These are phyloP conservation scores for Pelochelys cantorii DNA, from an alignment of 2,797 vertebrate species.

Conservation along the genomic window DNA sequence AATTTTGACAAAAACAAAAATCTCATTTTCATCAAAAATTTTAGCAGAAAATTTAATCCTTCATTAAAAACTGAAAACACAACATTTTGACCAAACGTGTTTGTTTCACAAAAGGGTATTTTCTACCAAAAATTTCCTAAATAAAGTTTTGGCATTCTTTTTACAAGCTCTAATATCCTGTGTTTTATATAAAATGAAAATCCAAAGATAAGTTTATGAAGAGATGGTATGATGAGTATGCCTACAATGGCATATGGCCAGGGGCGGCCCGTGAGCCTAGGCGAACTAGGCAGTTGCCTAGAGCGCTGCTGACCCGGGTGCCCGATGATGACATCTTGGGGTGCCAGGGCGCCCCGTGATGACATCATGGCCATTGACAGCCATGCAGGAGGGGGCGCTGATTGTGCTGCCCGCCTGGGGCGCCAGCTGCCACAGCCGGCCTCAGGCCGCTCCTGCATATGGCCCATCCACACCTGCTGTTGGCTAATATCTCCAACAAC, in stretches of 20 bases:
- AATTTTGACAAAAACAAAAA: neutral
- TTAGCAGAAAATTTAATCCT: neutral
- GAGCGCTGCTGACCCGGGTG: too few species aligned
- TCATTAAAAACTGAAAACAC: neutral
- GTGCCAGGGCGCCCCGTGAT: too few species aligned
- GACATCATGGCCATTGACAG: too few species aligned
- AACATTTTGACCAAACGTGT: rapidly evolving
- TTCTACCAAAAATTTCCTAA: neutral
- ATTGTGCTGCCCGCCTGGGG: too few species aligned
- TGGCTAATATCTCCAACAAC: neutral
- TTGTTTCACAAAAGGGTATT: neutral
- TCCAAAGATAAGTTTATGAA: neutral
- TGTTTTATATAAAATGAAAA: rapidly evolving
- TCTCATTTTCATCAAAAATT: neutral
- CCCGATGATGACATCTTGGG: too few species aligned
- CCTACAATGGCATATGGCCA: neutral
- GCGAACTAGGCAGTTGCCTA: too few species aligned
- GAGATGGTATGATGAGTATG: neutral
- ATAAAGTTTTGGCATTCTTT: neutral
- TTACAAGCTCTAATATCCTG: rapidly evolving
- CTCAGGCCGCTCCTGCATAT: too few species aligned
- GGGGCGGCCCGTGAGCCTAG: too few species aligned
- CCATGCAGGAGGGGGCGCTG: too few species aligned
- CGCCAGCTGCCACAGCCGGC: too few species aligned
- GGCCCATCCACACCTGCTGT: neutral